Evolutionary conservation across 2,888 invertebrate genomes (phyloP).

Genomic region (Eupithecia tripunctaria): DNA sequence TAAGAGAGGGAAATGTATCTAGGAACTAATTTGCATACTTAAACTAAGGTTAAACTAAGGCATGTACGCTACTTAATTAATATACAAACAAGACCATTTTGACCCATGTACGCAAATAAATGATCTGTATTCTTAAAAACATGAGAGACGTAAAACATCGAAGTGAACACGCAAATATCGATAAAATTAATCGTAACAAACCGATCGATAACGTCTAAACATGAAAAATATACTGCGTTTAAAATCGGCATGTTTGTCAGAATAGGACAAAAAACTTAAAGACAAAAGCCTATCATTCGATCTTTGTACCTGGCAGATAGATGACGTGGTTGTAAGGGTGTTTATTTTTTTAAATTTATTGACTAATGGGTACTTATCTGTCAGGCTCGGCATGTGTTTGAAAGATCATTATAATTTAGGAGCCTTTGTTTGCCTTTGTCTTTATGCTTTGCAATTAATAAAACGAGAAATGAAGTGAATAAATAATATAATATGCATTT

Average conservation of each 20-base stretch:
- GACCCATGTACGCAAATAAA: no score
- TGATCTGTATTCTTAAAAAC: no score
- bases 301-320: slow-evolving; percentile 58
- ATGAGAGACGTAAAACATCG: slow-evolving; percentile 16
- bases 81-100: no score
- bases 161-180: slow-evolving; percentile 33
- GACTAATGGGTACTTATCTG: slow-evolving; percentile 26
- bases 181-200: slow-evolving; percentile 64
- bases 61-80: no score
- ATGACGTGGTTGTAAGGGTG: slow-evolving; percentile 36
- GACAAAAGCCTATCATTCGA: slow-evolving; percentile 62
- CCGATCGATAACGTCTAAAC: slow-evolving; percentile 54
- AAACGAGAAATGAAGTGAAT: not conserved
- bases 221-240: slow-evolving; percentile 70
- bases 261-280: slow-evolving; percentile 61
- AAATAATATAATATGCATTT: not conserved
- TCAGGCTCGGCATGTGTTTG: slow-evolving; percentile 22
- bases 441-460: slow-evolving; percentile 6
- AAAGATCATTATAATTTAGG: slow-evolving; percentile 20
- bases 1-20: no score
- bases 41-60: no score
- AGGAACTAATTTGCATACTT: no score
- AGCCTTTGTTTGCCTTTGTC: slow-evolving; percentile 1
- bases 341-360: slow-evolving; percentile 35
- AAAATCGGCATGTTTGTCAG: slow-evolving; percentile 66